Conservation (phyloP, 92 coral and sea anemone genomes). For the Heteractis magnifica region DNA sequence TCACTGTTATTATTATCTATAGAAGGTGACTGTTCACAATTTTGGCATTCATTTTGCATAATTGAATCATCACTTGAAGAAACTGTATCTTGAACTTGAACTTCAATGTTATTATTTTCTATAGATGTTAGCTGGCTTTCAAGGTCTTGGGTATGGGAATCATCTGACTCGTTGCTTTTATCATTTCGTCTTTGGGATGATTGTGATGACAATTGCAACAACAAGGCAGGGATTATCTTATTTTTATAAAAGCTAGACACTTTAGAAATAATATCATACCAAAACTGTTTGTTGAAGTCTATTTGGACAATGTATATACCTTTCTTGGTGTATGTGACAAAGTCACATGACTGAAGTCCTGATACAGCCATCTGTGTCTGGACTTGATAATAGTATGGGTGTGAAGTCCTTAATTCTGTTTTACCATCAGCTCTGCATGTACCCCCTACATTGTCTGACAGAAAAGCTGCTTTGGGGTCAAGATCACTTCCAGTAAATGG, state of each 20-base stretch:
- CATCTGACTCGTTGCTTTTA: background rate
- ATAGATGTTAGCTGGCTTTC: background rate
- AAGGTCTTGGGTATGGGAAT: background rate
- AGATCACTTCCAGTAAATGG: too few relatives aligned
- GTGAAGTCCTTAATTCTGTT: constrained; percentile 13
- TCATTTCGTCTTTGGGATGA: background rate
- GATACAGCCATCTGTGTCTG: constrained; percentile 63
- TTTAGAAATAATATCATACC: constrained; percentile 41
- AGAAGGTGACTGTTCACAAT: background rate
- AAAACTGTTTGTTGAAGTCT: constrained; percentile 40
- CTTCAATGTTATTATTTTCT: background rate
- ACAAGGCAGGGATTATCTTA: constrained; percentile 25
- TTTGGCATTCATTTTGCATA: background rate
- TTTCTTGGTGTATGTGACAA: too few relatives aligned
- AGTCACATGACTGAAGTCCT: constrained; percentile 40
- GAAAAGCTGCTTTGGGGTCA: constrained; percentile 47
- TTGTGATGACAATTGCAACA: constrained; percentile 16
- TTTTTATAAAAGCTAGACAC: constrained; percentile 39
- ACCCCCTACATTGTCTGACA: constrained; percentile 46
- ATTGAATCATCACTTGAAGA: background rate
- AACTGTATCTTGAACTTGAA: background rate
- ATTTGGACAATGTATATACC: constrained; percentile 39
- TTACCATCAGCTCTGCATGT: constrained; percentile 26
- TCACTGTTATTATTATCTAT: background rate
- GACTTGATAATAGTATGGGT: constrained; percentile 52